Percentiles rank a stretch among this genome's conserved stretches.
Evolutionary conservation across 1,140 invertebrate species (phyloP).

Genomic region (Bursaphelenchus mucronatus): DNA sequence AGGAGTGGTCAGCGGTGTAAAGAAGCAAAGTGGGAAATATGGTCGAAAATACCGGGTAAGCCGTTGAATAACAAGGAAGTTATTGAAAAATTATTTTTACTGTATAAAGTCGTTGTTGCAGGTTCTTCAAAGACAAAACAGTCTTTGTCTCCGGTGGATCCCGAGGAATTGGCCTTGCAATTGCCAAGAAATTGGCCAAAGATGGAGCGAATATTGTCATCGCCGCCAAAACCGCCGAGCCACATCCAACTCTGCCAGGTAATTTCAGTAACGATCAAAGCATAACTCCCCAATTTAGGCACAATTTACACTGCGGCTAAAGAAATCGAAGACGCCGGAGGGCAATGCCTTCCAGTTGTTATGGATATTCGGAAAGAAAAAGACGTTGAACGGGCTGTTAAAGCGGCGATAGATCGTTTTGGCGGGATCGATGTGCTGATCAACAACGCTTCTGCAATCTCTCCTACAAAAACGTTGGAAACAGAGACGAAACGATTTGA

Average conservation of each 20-base stretch:
- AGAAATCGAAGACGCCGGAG: conserved; percentile 10
- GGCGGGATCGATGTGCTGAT: conserved; percentile 83
- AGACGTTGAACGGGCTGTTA: conserved; percentile 73
- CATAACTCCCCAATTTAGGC: conserved; percentile 69
- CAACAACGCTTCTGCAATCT: conserved; percentile 82
- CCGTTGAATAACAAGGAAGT: too few relatives aligned
- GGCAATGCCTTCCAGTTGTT: neutral
- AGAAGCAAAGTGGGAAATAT: too few relatives aligned
- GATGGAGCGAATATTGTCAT: conserved; percentile 70
- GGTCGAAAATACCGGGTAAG: too few relatives aligned
- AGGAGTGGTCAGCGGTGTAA: too few relatives aligned
- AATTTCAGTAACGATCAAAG: conserved; percentile 97
- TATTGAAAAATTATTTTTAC: too few relatives aligned
- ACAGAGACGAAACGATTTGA: conserved; percentile 95
- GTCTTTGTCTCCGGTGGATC: conserved; percentile 93
- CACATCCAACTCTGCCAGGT: conserved; percentile 91
- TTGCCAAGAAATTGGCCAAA: conserved; percentile 77
- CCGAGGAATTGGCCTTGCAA: conserved; percentile 91
- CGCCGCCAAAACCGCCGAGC: conserved; percentile 58
- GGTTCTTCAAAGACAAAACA: conserved; percentile 81
- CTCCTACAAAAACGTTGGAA: conserved; percentile 72
- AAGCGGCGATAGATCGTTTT: conserved; percentile 80
- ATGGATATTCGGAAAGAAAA: conserved; percentile 73
- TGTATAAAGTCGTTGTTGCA: conserved; percentile 42
- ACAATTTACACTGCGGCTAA: conserved; percentile 66